These are phyloP conservation scores for Eulithis testata DNA, from an alignment of 2,888 invertebrate species.

Conservation along the genomic window DNA sequence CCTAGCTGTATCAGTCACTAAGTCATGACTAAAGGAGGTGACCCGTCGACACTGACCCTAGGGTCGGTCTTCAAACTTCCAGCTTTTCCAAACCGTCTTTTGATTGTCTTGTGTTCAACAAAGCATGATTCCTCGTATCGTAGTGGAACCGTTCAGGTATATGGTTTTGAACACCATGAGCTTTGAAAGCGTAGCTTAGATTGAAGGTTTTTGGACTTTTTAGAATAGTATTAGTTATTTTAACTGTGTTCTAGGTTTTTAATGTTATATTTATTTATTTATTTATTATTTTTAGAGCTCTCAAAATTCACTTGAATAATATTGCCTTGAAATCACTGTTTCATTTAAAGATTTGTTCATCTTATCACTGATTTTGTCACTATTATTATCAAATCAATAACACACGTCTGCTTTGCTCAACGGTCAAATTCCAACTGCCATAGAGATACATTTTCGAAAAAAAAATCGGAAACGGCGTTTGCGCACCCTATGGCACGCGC, in stretches of 20 bases:
- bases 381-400: neutral
- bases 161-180: slow-evolving; percentile 3
- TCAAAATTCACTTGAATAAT: too few relatives aligned
- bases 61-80: neutral
- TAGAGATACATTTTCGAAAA: slow-evolving; percentile 65
- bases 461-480: slow-evolving; percentile 71
- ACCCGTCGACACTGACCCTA: neutral
- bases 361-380: neutral
- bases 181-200: neutral
- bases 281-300: too few relatives aligned
- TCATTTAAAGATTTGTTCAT: neutral
- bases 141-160: slow-evolving; percentile 44
- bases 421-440: slow-evolving; percentile 72
- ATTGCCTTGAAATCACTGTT: neutral
- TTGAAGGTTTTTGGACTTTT: neutral
- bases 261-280: neutral
- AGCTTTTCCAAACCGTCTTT: neutral
- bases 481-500: slow-evolving; percentile 82
- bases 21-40: neutral
- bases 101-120: slow-evolving; percentile 40
- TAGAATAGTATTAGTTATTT: too few relatives aligned
- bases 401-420: slow-evolving; percentile 53
- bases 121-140: slow-evolving; percentile 53
- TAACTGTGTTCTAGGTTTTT: neutral
- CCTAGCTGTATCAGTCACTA: neutral